Percentiles rank a stretch among this genome's conserved stretches.
phyloP scores from a whole-genome alignment of 2,113 vertebrate genomes.

The Hassar affinis region DNA sequence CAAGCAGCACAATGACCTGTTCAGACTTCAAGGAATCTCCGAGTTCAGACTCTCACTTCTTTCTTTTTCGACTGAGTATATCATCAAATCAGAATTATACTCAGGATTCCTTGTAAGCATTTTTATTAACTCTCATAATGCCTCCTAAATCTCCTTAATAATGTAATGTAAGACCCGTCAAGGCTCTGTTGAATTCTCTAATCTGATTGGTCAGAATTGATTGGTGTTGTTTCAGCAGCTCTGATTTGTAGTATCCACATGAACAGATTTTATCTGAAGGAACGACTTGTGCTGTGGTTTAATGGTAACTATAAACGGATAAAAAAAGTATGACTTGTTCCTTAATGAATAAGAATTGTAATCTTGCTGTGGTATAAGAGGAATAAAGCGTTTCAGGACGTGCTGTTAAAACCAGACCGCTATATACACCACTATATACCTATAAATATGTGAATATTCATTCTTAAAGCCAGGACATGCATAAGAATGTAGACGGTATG shows the following conservation, averaged over 20 bases:
- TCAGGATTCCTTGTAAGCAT: too few relatives aligned
- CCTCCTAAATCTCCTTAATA: too few relatives aligned
- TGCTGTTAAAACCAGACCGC: not conserved
- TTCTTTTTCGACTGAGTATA: not conserved
- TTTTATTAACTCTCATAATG: too few relatives aligned
- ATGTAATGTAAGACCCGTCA: too few relatives aligned
- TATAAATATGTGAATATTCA: not conserved
- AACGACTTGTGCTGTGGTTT: not conserved
- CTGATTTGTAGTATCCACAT: too few relatives aligned
- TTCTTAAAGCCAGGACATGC: not conserved
- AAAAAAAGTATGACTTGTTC: not conserved
- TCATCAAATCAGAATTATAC: too few relatives aligned
- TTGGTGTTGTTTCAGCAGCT: too few relatives aligned
- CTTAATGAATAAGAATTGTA: not conserved
- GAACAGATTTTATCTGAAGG: too few relatives aligned
- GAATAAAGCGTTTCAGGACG: not conserved
- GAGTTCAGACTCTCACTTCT: not conserved
- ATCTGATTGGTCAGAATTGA: too few relatives aligned
- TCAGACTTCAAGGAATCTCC: not conserved
- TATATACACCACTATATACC: too few relatives aligned
- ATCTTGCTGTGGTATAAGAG: not conserved
- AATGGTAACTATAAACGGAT: not conserved
- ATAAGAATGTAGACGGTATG: not conserved
- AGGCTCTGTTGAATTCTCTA: too few relatives aligned
- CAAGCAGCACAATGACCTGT: not conserved